Base-by-base conservation (phyloP, 2,797 vertebrate species). In the Denticeps clupeoides region DNA sequence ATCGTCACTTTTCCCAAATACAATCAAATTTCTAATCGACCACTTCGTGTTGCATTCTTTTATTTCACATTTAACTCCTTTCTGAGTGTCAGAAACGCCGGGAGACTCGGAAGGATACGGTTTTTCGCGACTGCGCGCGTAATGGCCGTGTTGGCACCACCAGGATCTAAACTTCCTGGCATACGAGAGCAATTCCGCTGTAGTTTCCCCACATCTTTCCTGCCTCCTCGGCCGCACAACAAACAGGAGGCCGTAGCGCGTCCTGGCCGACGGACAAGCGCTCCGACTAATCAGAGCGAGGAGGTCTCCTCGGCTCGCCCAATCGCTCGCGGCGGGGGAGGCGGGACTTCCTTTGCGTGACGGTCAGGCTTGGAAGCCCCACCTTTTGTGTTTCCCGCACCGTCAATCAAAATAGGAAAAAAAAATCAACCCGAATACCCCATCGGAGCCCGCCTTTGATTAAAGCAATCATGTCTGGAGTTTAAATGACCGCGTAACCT, bases 361-460 rank as follows among this genome's bases (percentile, higher is more conserved):
- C 87, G 74, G 82, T 86, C 83, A 81, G 74, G 82, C 83, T 71
- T 78, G 80, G 72, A 84, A 89, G 87, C 90, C 89, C 91, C 91
- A 82, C 93, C 90, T 86, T 89, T 91, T 88, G 89, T 90, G 88
- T 92, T 92, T 92, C 91, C 89, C 91, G 90, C 91, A 93, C 93
- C 90, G 93, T 97, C 91, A 94, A 96, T 94, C 91, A 95, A 94
- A 93, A 90, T 86, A 92, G 82, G 76, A 83, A 87, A 87, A 68
- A 60, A 87, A 89, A 90, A 81, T 78, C 84, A 79, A 82, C 78
- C 79, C 78, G 82, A 82, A 78, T 84, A 80, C 82, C 79, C 82
- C 84, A 84, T 83, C 81, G 79, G 80, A 78, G 81, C 82, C 83
- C 80, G 85, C 82, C 83, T 82, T 84, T 81, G 82, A 87, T 85